A percentile compares a stretch with the other conserved stretches of the same genome.
Conservation (phyloP, 2,888 invertebrate genomes). For the Cepaea hortensis region DNA sequence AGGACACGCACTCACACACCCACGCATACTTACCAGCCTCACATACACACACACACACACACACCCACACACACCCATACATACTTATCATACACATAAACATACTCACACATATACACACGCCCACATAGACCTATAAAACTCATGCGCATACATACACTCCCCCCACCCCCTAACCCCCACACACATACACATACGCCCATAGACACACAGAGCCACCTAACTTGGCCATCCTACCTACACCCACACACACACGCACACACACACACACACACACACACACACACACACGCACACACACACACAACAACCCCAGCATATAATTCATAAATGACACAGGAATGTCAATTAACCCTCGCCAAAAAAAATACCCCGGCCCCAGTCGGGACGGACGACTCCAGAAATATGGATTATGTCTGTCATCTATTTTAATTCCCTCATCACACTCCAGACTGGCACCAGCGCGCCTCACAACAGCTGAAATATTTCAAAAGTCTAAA, state of each 20-base stretch:
- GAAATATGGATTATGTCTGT: no score
- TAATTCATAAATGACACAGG: no score
- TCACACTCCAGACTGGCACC: no score
- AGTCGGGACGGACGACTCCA: no score
- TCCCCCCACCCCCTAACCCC: neutral
- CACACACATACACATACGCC: neutral
- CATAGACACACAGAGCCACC: neutral
- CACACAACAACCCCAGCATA: neutral
- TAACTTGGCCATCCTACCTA: no score
- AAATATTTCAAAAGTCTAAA: constrained; percentile 4
- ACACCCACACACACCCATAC: neutral
- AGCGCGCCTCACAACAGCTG: neutral
- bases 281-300: neutral
- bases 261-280: neutral
- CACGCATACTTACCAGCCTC: neutral
- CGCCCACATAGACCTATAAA: constrained; percentile 11
- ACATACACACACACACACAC: neutral
- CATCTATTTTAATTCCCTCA: no score
- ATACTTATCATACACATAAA: neutral
- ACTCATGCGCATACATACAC: neutral
- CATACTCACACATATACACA: constrained; percentile 22
- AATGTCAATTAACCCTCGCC: no score
- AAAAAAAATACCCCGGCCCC: no score
- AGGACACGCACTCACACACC: neutral
- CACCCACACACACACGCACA: neutral